Conservation (phyloP, 2,888 invertebrate genomes). For the Drosophila diplacantha region DNA sequence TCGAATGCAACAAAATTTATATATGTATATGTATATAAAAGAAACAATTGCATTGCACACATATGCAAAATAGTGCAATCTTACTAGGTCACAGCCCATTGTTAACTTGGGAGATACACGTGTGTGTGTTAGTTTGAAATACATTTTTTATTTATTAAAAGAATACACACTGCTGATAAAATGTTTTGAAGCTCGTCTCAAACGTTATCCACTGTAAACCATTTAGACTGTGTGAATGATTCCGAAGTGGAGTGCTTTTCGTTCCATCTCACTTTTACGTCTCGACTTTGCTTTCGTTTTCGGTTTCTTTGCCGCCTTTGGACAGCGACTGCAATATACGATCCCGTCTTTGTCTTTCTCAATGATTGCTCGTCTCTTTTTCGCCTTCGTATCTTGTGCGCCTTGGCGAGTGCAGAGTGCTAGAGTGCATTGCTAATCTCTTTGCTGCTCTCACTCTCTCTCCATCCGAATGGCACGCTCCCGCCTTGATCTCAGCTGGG, state of each 20-base stretch:
- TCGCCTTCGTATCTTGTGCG: slow-evolving; percentile 1
- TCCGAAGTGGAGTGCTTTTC: slow-evolving; percentile 7
- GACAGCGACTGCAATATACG: slow-evolving; percentile 16
- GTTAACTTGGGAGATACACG: background rate
- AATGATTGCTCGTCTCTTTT: slow-evolving; percentile 22
- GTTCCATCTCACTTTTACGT: slow-evolving; percentile 19
- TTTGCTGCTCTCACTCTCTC: background rate
- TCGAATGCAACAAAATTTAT: slow-evolving; percentile 4
- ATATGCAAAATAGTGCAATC: slow-evolving; percentile 12
- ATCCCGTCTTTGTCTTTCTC: slow-evolving; percentile 33
- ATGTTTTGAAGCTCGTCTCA: background rate
- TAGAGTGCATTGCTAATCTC: background rate
- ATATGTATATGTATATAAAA: background rate
- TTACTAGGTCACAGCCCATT: slow-evolving; percentile 20
- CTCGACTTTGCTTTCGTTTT: slow-evolving; percentile 30
- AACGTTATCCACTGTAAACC: background rate
- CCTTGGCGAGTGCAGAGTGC: background rate
- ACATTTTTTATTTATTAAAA: background rate
- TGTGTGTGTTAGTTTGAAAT: background rate
- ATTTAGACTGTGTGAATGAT: slow-evolving; percentile 21
- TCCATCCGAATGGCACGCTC: background rate
- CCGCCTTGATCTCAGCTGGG: slow-evolving; percentile 2
- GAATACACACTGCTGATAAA: background rate
- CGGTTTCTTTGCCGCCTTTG: slow-evolving; percentile 22
- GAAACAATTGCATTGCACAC: slow-evolving; percentile 8